Evolutionary conservation across 2,797 vertebrate genomes (phyloP), one percentile per base, ranked within the genome.

Genomic region (Pantherophis alleghaniensis): DNA sequence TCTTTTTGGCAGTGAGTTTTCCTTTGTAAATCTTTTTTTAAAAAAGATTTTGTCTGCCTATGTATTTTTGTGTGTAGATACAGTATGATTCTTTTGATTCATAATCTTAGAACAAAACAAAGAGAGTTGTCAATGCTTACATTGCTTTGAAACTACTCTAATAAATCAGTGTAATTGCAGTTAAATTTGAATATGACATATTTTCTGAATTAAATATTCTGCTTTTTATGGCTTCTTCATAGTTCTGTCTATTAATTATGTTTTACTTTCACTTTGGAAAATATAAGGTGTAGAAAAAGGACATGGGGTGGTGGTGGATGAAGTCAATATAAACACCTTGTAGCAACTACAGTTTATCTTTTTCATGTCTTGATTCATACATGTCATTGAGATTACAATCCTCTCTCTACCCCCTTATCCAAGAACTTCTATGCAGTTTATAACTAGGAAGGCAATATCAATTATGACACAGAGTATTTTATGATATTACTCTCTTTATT

Each of bases 301-400:
- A 42, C 66, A 13, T 7, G 7, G 61, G 6, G 1, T 32, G 24
- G 4, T 13, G 14, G 16, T 57, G 61, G 86, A 42, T 42, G 37
- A 42, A 83, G 20, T 20, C 22, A 83, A 42, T 47, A 22, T 7
- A 37, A 26, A 26, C 20, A 56, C 26, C 51, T 83, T 83, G 37
- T 47, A 83, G 74, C 37, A 24, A 47, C 37, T 47, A 47, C 4
- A 83, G 18, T 4, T 83, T 47, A 20, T 37, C 9, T 24, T 24
- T 47, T 83, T 47, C 18, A 47, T 83, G 74, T 47, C 74, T 95
- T 95, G 95, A 95, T 96, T 94, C 89, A 87, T 95, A 92, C 93
- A 91, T 95, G 42, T 42, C 42, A 42, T 42, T 96, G 96, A 95
- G 69, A 13, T 57, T 91, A 56, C 69, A 83, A 28, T 42, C 55